Conservation (phyloP, 2,888 invertebrate species). For the Quadroppia sp. region DNA sequence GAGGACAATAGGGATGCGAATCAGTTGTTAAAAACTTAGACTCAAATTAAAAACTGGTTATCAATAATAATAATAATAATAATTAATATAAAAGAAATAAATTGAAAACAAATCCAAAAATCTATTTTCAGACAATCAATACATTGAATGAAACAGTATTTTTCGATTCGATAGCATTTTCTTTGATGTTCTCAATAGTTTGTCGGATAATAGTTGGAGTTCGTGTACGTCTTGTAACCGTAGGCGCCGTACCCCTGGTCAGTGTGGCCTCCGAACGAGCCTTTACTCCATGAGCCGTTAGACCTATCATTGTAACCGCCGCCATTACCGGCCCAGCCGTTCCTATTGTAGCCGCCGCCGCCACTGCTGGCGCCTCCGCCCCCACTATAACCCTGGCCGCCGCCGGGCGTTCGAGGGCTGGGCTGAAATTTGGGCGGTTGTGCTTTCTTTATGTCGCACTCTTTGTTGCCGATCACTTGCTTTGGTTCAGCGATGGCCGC, state of each 20-base stretch:
- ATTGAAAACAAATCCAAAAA: no score
- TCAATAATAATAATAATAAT: no score
- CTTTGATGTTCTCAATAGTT: neutral
- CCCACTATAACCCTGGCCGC: slow-evolving; percentile 30
- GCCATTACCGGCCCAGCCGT: neutral
- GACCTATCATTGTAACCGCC: slow-evolving; percentile 6
- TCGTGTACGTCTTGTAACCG: slow-evolving; percentile 29
- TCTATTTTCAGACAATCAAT: no score
- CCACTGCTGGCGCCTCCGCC: neutral
- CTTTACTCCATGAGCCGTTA: slow-evolving; percentile 7
- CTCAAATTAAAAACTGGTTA: no score
- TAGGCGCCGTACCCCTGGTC: slow-evolving; percentile 25
- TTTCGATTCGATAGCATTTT: neutral
- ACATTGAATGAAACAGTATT: no score
- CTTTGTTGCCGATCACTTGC: slow-evolving; percentile 86
- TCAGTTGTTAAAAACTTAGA: no score
- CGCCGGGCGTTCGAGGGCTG: slow-evolving; percentile 26
- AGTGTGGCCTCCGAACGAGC: slow-evolving; percentile 15
- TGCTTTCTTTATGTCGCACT: slow-evolving; percentile 92
- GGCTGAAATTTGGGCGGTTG: slow-evolving; percentile 35
- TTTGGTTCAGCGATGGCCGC: slow-evolving; percentile 86
- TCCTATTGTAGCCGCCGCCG: slow-evolving; percentile 25
- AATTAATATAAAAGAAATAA: no score
- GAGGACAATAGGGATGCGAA: no score
- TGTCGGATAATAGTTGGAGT: slow-evolving; percentile 35